Evolutionary conservation across 2,888 invertebrate species (phyloP), one percentile per base, ranked within the genome.

Genomic region (Punctoribates punctum): DNA sequence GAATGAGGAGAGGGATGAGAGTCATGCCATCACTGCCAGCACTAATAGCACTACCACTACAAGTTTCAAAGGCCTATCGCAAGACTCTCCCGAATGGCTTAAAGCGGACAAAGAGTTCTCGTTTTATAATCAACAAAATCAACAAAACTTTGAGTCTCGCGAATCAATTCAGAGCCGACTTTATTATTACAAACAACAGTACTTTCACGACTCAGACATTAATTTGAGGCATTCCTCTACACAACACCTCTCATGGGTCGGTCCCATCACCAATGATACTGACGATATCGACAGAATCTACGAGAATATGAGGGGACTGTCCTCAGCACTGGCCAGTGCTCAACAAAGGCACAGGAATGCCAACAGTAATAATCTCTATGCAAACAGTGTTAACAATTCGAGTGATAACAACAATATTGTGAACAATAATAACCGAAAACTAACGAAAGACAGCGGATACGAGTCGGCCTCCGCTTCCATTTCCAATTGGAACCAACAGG

Each of bases 361-460:
- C 72, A 27, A 70, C 27, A 72, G 15, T 27, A 73, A 51, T 29
- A 75, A 70, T 70, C 4, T 70, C 13, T 51, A 75, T 20, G 23
- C 20, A 20, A 67, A 42, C 20, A 42, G 23, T 42, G 67, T 67
- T 67, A 67, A 67, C 67, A 20, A 9, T 38, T 34, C 17, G 20
- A 42, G 20, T 67, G 42, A 67, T 42, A 42, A 42, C 13, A 67
- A 38, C 42, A 67, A 23, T 42, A 42, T 17, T 34, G 20, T 48
- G 2, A 48, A 48, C 20, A 23, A 38, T 27, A 29, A 48, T 38
- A 67, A 65, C n/a, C 73, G 76, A 8, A 76, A 76, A 46, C 38
- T 76, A 27, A 76, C 76, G 0, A 76, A 76, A 60, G 76, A 76
- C 54, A 73, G 73, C 60, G 76, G 76, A 9, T 76, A 76, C 48